Percentiles rank a stretch among this genome's conserved stretches.
These are phyloP conservation scores for Phocoena sinus DNA, from an alignment of 2,113 vertebrate genomes.

Conservation along the genomic window DNA sequence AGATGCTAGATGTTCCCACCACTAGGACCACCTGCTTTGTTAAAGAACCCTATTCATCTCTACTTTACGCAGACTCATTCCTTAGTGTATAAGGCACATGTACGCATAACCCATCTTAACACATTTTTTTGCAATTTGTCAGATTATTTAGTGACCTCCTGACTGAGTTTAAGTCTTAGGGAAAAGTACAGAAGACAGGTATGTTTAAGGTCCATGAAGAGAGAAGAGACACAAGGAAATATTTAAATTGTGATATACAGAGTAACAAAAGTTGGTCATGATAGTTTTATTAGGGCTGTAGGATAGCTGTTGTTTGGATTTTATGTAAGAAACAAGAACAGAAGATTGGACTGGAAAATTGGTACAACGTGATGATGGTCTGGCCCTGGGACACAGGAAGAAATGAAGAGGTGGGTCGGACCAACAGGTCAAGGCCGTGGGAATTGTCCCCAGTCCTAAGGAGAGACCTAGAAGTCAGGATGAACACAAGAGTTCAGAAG, in stretches of 20 bases:
- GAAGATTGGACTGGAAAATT: background rate
- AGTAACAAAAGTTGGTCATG: background rate
- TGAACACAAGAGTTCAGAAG: background rate
- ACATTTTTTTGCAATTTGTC: background rate
- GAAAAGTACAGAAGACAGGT: background rate
- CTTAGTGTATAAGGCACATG: background rate
- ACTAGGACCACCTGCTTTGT: background rate
- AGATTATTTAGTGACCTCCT: background rate
- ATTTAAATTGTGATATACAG: background rate
- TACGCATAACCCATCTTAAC: background rate
- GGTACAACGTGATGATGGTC: fast-evolving
- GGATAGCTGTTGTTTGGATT: background rate
- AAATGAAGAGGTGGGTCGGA: background rate
- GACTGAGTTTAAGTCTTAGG: background rate
- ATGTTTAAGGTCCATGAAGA: background rate
- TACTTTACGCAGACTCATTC: background rate
- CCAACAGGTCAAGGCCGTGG: background rate
- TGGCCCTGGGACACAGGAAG: background rate
- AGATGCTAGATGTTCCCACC: background rate
- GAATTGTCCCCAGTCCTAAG: background rate
- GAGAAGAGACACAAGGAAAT: background rate
- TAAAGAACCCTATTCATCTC: background rate
- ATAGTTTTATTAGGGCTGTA: background rate
- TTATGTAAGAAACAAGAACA: background rate
- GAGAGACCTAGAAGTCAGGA: background rate